Evolutionary conservation across 2,888 invertebrate species (phyloP).

Genomic region (Cybosia mesomella): DNA sequence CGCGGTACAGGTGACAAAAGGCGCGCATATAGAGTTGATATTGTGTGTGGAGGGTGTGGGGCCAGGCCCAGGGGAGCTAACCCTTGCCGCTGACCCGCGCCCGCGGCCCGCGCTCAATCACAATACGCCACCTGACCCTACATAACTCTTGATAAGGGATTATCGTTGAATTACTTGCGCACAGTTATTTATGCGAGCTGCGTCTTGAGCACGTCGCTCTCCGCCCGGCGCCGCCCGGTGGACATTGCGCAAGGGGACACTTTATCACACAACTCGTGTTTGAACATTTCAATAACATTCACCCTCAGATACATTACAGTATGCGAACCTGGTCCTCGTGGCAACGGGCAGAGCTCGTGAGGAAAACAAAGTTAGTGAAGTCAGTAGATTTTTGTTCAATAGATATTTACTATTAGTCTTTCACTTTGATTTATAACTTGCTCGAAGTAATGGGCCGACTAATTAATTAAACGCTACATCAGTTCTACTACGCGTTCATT

Average conservation of each 20-base stretch:
- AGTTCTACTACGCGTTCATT: constrained; percentile 8
- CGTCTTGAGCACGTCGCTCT: constrained; percentile 13
- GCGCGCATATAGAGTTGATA: constrained; percentile 71
- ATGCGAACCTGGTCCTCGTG: background rate
- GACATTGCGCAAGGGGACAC: background rate
- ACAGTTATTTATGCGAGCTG: constrained; percentile 44
- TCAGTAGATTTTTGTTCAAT: background rate
- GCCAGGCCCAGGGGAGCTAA: constrained; percentile 40
- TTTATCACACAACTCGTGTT: background rate
- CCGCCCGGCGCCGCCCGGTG: background rate
- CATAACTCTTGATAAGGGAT: constrained; percentile 61
- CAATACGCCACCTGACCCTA: constrained; percentile 63
- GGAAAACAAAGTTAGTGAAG: background rate
- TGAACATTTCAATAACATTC: constrained; percentile 1
- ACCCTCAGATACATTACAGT: background rate
- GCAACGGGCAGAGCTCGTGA: background rate
- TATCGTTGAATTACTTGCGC: constrained; percentile 61
- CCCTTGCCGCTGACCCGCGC: constrained; percentile 47
- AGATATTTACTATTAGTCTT: background rate
- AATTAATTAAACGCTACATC: background rate
- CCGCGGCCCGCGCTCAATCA: constrained; percentile 53
- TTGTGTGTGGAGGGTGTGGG: constrained; percentile 62
- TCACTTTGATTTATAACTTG: background rate
- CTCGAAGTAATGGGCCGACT: background rate
- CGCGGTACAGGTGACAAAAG: constrained; percentile 60